These are phyloP conservation scores for Camponotus fellah DNA, from an alignment of 2,888 invertebrate species.

Conservation along the genomic window DNA sequence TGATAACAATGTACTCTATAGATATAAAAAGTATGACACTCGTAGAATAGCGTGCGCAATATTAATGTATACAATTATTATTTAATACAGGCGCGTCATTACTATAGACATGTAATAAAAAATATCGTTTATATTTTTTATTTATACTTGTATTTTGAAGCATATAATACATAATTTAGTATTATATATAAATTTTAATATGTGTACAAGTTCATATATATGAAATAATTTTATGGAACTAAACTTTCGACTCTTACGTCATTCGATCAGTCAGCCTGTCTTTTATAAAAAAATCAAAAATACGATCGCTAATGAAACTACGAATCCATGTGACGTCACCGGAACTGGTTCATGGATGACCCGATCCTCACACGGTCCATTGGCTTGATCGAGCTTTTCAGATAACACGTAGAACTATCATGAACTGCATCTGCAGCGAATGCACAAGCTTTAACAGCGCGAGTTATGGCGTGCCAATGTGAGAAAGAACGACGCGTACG, in stretches of 20 bases:
- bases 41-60: background rate
- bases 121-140: background rate
- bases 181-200: too few relatives aligned
- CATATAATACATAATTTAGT: background rate
- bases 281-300: background rate
- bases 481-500: slow-evolving; percentile 22
- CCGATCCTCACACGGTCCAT: slow-evolving; percentile 46
- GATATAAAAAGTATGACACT: background rate
- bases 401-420: slow-evolving; percentile 51
- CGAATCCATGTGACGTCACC: background rate
- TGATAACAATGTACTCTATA: background rate
- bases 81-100: background rate
- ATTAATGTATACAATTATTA: background rate
- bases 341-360: slow-evolving; percentile 39
- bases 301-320: slow-evolving; percentile 33
- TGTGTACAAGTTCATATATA: background rate
- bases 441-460: slow-evolving; percentile 46
- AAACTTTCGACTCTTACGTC: background rate
- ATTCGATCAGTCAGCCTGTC: background rate
- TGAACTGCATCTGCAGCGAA: slow-evolving; percentile 47
- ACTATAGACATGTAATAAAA: background rate
- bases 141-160: background rate
- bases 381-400: slow-evolving; percentile 56
- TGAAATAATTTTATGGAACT: background rate
- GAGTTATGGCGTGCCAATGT: slow-evolving; percentile 64